Percentiles rank a stretch among this genome's conserved stretches.
These are phyloP conservation scores for Pagrus major DNA, from an alignment of 2,113 vertebrate species.

Conservation along the genomic window DNA sequence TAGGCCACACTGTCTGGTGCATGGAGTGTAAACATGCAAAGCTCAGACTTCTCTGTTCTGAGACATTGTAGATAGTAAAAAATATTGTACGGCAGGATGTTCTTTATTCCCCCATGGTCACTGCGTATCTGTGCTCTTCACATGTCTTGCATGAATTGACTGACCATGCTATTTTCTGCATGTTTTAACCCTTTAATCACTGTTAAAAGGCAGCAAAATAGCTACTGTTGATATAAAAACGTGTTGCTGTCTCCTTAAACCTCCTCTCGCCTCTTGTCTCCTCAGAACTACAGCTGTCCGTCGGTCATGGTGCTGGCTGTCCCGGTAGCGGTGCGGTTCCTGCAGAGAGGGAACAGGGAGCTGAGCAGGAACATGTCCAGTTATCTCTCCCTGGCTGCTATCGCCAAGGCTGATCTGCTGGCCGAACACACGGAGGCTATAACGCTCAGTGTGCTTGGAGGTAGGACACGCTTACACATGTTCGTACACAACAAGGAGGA, in stretches of 20 bases:
- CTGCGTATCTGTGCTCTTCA: too few species aligned
- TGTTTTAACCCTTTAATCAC: too few species aligned
- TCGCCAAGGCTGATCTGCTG: conserved; percentile 90
- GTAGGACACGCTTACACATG: conserved; percentile 78
- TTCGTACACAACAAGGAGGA: neutral
- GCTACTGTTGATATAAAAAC: neutral
- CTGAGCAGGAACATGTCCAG: conserved; percentile 96
- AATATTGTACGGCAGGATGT: too few species aligned
- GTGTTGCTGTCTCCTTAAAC: neutral
- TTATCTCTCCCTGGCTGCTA: conserved; percentile 93
- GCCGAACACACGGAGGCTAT: conserved; percentile 92
- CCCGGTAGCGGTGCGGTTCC: conserved; percentile 95
- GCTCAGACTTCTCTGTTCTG: neutral
- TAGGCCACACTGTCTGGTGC: neutral
- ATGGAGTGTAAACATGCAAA: neutral
- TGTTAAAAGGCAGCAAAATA: neutral
- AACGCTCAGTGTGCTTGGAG: conserved; percentile 90
- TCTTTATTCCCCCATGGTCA: too few species aligned
- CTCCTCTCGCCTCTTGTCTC: conserved; percentile 37
- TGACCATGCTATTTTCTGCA: too few species aligned
- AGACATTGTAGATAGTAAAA: neutral
- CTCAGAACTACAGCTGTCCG: conserved; percentile 92
- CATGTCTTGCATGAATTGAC: too few species aligned
- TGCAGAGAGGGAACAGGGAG: conserved; percentile 90
- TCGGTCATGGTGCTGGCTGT: conserved; percentile 93